A percentile compares a stretch with the other conserved stretches of the same genome.
phyloP scores from a whole-genome alignment of 2,888 invertebrate species.

The Chrysolina oricalcia region DNA sequence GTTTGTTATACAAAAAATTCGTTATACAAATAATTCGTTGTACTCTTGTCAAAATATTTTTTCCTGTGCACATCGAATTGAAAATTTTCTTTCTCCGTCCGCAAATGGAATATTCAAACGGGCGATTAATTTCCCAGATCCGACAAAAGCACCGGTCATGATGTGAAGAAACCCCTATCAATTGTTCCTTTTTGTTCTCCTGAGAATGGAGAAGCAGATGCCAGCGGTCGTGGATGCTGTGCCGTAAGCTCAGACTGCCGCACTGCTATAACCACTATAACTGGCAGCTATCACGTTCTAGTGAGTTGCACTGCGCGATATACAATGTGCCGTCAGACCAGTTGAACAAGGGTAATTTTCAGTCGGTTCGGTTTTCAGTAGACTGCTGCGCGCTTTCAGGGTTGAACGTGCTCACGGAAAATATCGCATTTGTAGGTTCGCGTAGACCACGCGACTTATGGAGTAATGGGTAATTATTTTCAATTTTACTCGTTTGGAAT shows the following conservation, averaged over 20 bases:
- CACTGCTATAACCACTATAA: slow-evolving; percentile 19
- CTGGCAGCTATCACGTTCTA: slow-evolving; percentile 22
- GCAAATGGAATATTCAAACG: not conserved
- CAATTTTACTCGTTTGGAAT: not conserved
- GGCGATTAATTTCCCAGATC: not conserved
- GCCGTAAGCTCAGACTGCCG: slow-evolving; percentile 27
- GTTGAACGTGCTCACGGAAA: slow-evolving; percentile 16
- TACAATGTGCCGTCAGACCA: slow-evolving; percentile 25
- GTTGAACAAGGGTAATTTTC: slow-evolving; percentile 31
- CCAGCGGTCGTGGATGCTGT: slow-evolving; percentile 21
- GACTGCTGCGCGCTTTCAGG: slow-evolving; percentile 23
- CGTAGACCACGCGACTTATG: slow-evolving; percentile 28
- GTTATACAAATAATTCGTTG: too few species aligned
- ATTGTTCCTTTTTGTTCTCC: slow-evolving; percentile 13
- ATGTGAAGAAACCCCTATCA: slow-evolving; percentile 3
- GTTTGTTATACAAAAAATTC: too few species aligned
- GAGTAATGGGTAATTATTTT: slow-evolving; percentile 34
- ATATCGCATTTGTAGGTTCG: slow-evolving; percentile 9
- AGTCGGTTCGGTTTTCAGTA: slow-evolving; percentile 29
- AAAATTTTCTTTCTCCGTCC: too few species aligned
- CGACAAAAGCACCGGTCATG: not conserved
- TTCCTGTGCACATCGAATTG: too few species aligned
- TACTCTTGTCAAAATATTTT: too few species aligned
- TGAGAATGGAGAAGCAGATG: slow-evolving; percentile 14
- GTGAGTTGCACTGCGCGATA: slow-evolving; percentile 21